Evolutionary conservation across 2,113 vertebrate species (phyloP), one percentile per base, ranked within the genome.

Genomic region (Pituophis catenifer): DNA sequence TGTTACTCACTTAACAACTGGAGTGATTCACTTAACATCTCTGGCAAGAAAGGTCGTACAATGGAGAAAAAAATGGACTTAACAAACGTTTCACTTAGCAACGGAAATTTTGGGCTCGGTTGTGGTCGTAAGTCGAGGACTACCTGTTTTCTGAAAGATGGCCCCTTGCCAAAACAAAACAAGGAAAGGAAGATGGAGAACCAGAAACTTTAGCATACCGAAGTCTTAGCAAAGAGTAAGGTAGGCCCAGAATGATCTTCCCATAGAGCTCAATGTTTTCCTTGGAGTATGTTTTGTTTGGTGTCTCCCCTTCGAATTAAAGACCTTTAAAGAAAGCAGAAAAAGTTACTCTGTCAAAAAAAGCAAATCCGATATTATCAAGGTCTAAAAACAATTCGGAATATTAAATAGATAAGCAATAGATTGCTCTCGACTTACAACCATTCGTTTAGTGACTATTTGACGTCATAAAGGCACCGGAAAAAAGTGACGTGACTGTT

Each of bases 101-200:
- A 8, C 2, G 7, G 7, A 58, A 23, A 58, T 58, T 8, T 58
- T 5, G 57, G 57, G 57, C 21, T 58, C 57, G 2, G 21, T 58
- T 58, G 21, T 58, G 57, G 21, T 17, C 21, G 7, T 58, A 58
- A 23, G 7, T 23, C 21, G 7, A 58, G 21, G 57, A 58, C 21
- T 58, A 23, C 21, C 21, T 58, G 57, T 23, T 23, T 58, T 23
- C 96, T 96, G 89, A 52, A 90, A 70, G 58, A 38, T 12, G 95
- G 94, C 95, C 44, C 0, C 10, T 33, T 70, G 29, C 12, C 29
- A 70, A n/a, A 70, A 70, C 65, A 33, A 70, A 44, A 48, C 11
- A 29, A 91, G 12, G 12, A 13, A 57, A 33, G 1, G 3, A 23
- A 23, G 26, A 23, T 6, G 91, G 93, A 91, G 91, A 58, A 48